Evolutionary conservation across 2,888 invertebrate genomes (phyloP).

Genomic region (Troides aeacus): DNA sequence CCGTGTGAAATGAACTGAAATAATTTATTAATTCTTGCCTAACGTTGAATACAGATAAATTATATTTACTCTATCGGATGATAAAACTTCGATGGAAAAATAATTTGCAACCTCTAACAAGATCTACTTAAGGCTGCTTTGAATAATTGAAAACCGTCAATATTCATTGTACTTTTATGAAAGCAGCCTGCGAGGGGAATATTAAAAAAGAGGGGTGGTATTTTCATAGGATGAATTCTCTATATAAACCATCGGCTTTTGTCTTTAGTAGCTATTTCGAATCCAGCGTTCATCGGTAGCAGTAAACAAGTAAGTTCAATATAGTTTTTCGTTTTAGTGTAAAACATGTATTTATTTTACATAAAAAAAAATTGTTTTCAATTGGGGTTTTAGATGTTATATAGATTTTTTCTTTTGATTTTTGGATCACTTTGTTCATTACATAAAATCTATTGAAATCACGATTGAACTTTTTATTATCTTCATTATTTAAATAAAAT

Average conservation of each 20-base stretch:
- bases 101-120: conserved; percentile 44
- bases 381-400: too few species aligned
- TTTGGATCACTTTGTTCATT: too few species aligned
- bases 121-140: conserved; percentile 46
- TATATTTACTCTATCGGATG: conserved; percentile 2
- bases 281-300: conserved; percentile 6
- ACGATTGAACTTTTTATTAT: too few species aligned
- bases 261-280: conserved; percentile 45
- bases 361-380: not conserved
- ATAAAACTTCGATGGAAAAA: conserved; percentile 31
- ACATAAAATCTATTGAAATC: too few species aligned
- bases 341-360: too few species aligned
- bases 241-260: conserved; percentile 56
- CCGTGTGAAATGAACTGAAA: too few species aligned
- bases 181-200: conserved; percentile 65
- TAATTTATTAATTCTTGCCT: too few species aligned
- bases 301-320: conserved; percentile 29
- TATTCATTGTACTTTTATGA: conserved; percentile 54
- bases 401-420: too few species aligned
- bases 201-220: conserved; percentile 70
- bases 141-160: conserved; percentile 74
- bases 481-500: too few species aligned
- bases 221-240: conserved; percentile 47
- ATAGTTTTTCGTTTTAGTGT: not conserved
- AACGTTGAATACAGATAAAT: conserved; percentile 5